Base-by-base conservation (phyloP, 2,113 vertebrate species). In the Hippocampus mohnikei region DNA sequence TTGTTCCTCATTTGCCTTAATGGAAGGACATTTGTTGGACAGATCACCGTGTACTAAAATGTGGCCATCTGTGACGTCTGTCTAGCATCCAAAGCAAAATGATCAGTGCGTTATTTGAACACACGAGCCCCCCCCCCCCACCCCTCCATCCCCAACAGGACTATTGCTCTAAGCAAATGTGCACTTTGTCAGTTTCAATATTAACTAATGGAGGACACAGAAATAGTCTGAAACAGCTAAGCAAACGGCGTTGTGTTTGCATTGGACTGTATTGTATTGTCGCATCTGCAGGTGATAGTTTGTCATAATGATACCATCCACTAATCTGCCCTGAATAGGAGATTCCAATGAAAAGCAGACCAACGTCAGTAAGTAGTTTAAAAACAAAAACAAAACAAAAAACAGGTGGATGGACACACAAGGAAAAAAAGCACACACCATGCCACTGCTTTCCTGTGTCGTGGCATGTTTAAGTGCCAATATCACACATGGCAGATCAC, bases 291-390 rank as follows among this genome's bases (percentile, higher is more conserved):
- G 61, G 74, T 73, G 72, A 84, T 71, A 33, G 89, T 89, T 37
- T 90, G 89, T 86, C 84, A 89, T 88, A 85, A 87, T 80, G 66
- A 90, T 88, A 64, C 63, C 76, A 74, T 84, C 79, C 82, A 78
- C 72, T 55, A 78, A 79, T 82, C 71, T 69, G 65, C 66, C 69
- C 72, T 53, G 53, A 81, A 75, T 40, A 78, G 75, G 23, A 44
- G 70, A 79, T 74, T 84, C 52, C 66, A 37, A 68, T 66, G 21
- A 52, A 75, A 67, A 76, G 61, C 63, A 73, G 72, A 78, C 46
- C 5, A 21, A 25, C 20, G 46, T 60, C 50, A 77, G 50, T 73
- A 66, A 74, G 4, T 55, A 44, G 68, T 68, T 55, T 27, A 1
- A 13, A n/a, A n/a, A n/a, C n/a, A n/a, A n/a, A n/a, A n/a, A n/a